Evolutionary conservation across 2,888 invertebrate genomes (phyloP).

Genomic region (Drosophila fungiperda): DNA sequence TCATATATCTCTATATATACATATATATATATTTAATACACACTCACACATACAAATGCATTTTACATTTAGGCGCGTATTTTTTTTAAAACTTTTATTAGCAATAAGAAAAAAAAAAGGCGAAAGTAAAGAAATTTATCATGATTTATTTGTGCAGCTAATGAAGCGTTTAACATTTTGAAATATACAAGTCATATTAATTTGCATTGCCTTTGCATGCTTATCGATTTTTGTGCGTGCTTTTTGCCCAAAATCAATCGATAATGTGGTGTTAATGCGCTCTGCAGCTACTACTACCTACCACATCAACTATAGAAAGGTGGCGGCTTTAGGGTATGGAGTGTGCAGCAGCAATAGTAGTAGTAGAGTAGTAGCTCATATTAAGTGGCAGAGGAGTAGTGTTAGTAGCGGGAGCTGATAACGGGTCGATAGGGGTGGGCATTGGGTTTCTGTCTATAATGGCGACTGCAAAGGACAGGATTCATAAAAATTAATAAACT

Average conservation of each 20-base stretch:
- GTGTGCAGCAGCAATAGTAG: conserved; percentile 19
- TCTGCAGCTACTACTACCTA: conserved; percentile 35
- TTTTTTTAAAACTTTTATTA: conserved; percentile 39
- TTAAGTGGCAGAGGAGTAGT: conserved; percentile 12
- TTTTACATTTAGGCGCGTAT: conserved; percentile 57
- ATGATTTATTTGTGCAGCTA: conserved; percentile 7
- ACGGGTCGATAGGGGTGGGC: conserved; percentile 11
- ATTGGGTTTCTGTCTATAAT: conserved; percentile 30
- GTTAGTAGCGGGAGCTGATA: conserved; percentile 6
- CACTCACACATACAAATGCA: conserved; percentile 11
- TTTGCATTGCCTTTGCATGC: conserved; percentile 55
- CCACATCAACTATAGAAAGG: conserved; percentile 34
- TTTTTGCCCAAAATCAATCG: conserved; percentile 80
- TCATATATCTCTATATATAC: conserved; percentile 22
- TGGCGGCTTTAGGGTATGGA: conserved; percentile 30
- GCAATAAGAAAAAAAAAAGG: conserved; percentile 20
- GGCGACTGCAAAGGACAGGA: conserved; percentile 12
- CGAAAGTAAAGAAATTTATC: conserved; percentile 7
- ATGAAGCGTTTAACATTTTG: conserved; percentile 23
- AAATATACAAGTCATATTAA: conserved; percentile 51
- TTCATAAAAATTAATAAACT: conserved; percentile 74
- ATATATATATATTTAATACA: conserved; percentile 20
- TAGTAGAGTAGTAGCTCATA: conserved; percentile 21
- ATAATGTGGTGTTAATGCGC: conserved; percentile 82
- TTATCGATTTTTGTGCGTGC: conserved; percentile 73